Evolutionary conservation across 30 jellyfish, hydroid and myxozoan genomes (phyloP).

Genomic region (Sanderia malayensis): DNA sequence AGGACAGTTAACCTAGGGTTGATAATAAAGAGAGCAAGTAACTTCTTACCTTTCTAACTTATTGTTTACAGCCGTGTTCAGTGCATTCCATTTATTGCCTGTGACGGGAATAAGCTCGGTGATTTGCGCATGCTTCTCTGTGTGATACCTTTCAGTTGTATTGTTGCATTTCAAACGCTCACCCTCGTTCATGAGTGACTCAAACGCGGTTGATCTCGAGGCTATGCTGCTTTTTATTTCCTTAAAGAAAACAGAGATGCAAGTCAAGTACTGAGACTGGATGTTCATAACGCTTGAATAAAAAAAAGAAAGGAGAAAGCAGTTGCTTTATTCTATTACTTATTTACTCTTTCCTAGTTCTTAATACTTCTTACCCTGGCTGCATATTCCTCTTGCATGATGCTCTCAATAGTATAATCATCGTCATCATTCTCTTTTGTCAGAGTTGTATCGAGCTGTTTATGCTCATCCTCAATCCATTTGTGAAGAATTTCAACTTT

Average conservation of each 20-base stretch:
- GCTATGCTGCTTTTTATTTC: conserved; percentile 35
- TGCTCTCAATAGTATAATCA: conserved; percentile 24
- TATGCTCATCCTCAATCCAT: conserved; percentile 44
- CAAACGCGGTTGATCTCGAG: conserved; percentile 29
- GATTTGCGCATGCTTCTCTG: conserved; percentile 36
- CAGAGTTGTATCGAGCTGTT: conserved; percentile 4
- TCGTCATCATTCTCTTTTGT: conserved; percentile 10
- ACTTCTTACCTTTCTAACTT: no score
- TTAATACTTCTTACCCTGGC: conserved; percentile 18
- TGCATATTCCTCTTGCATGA: conserved; percentile 34
- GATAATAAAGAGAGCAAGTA: no score
- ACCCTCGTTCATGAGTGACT: conserved; percentile 40
- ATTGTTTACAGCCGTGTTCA: conserved; percentile 13
- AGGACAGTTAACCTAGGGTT: no score
- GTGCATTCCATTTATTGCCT: conserved; percentile 32
- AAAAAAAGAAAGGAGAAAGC: no score
- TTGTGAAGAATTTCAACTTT: conserved; percentile 40
- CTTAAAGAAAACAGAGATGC: conserved; percentile 23
- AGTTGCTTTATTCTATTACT: no score
- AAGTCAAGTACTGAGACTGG: no score
- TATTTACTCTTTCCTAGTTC: no score
- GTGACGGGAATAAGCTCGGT: conserved; percentile 12
- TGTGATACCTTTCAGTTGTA: conserved; percentile 18
- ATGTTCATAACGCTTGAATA: no score
- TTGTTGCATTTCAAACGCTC: conserved; percentile 20